Percentiles rank a stretch among this genome's conserved stretches.
These are phyloP conservation scores for Ceuthmochares aereus DNA, from an alignment of 2,113 vertebrate genomes.

Conservation along the genomic window DNA sequence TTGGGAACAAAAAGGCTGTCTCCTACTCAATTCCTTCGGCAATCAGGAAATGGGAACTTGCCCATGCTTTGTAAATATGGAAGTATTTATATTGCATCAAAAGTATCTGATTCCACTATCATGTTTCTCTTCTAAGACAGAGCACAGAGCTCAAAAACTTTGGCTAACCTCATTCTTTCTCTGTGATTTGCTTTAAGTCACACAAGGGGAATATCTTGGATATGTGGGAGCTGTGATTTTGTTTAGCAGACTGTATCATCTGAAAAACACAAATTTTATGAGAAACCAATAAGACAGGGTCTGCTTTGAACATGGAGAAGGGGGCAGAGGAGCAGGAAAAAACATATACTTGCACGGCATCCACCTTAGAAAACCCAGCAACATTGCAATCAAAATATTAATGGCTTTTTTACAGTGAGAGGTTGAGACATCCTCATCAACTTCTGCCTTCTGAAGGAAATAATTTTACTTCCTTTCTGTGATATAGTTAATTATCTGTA, in stretches of 20 bases:
- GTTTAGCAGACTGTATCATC: not conserved
- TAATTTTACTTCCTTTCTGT: not conserved
- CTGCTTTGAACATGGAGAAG: not conserved
- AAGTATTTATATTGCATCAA: conserved; percentile 15
- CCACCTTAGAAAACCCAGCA: not conserved
- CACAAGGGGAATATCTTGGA: not conserved
- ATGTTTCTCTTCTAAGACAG: not conserved
- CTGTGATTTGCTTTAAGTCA: not conserved
- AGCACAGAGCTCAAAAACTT: conserved; percentile 30
- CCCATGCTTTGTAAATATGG: conserved; percentile 8
- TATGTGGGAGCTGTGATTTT: not conserved
- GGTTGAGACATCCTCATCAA: not conserved
- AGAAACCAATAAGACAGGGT: not conserved
- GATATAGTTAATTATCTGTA: not conserved
- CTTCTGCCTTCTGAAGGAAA: not conserved
- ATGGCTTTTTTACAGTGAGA: not conserved
- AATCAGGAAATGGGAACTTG: conserved; percentile 35
- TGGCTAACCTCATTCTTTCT: conserved; percentile 33
- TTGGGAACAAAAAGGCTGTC: not conserved
- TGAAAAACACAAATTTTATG: not conserved
- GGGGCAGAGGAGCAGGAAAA: not conserved
- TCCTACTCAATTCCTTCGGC: not conserved
- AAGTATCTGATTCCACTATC: not conserved
- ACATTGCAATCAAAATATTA: accelerated
- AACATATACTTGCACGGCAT: not conserved